Evolutionary conservation across 2,113 vertebrate genomes (phyloP).

Genomic region (Columbina picui): DNA sequence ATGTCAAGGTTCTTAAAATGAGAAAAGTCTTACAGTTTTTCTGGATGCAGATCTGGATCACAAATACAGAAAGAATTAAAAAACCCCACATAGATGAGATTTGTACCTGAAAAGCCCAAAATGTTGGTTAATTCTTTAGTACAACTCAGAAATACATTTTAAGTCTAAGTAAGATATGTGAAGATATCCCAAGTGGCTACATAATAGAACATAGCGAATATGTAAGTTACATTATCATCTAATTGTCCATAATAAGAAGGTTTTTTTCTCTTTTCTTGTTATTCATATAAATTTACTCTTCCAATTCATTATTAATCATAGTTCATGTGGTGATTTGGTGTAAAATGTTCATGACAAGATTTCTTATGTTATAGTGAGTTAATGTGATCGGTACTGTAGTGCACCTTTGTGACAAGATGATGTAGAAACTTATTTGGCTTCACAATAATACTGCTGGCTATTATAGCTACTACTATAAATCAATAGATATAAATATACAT

Average conservation of each 20-base stretch:
- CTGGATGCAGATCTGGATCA: not conserved
- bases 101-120: not conserved
- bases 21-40: not conserved
- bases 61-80: not conserved
- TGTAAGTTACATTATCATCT: conserved; percentile 42
- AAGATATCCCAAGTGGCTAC: conserved; percentile 15
- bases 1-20: not conserved
- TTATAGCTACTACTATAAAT: not conserved
- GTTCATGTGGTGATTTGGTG: conserved; percentile 34
- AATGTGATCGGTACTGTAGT: not conserved
- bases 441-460: not conserved
- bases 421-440: not conserved
- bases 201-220: conserved; percentile 18
- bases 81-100: not conserved
- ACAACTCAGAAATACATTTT: not conserved
- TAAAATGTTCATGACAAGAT: conserved; percentile 59
- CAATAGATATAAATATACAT: not conserved
- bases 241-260: not conserved
- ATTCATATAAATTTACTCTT: conserved; percentile 39
- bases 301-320: conserved; percentile 75
- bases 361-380: conserved; percentile 52
- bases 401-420: not conserved
- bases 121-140: not conserved
- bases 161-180: not conserved
- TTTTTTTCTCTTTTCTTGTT: conserved; percentile 41